Evolutionary conservation across 2,888 invertebrate species (phyloP).

Genomic region (Stictocephala bisonia): DNA sequence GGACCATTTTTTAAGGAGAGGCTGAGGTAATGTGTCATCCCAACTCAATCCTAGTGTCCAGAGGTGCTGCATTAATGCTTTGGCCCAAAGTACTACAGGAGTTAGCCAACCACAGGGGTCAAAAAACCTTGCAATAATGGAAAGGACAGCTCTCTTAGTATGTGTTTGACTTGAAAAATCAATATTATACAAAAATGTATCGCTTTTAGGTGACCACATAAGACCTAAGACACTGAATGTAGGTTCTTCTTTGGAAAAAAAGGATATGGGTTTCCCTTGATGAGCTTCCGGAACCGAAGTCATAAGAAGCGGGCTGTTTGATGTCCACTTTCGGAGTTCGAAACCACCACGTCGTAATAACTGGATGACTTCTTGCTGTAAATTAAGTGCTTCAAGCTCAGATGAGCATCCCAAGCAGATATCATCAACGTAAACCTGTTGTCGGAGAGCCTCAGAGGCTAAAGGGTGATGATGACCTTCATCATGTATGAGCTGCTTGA

Average conservation of each 20-base stretch:
- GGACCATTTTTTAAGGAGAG: conserved; percentile 8
- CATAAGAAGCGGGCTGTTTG: background rate
- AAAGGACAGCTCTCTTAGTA: conserved; percentile 54
- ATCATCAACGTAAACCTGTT: no score
- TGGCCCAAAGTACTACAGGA: conserved; percentile 46
- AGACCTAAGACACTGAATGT: conserved; percentile 50
- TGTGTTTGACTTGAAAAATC: background rate
- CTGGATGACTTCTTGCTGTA: background rate
- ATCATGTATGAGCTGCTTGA: no score
- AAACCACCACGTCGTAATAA: background rate
- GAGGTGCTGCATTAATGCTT: conserved; percentile 46
- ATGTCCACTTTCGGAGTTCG: background rate
- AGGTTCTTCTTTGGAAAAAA: background rate
- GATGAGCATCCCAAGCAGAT: no score
- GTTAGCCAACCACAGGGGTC: conserved; percentile 51
- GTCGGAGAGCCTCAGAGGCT: no score
- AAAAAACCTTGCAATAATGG: conserved; percentile 51
- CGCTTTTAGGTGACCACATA: conserved; percentile 50
- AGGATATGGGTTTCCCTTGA: background rate
- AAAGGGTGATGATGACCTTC: no score
- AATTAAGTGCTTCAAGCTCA: no score
- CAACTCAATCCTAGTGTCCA: conserved; percentile 44
- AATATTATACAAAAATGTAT: conserved; percentile 49
- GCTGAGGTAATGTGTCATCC: conserved; percentile 38
- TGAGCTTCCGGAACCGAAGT: background rate